Evolutionary conservation across 23 tunicate species (phyloP).

Genomic region (Aplidium turbinatum): DNA sequence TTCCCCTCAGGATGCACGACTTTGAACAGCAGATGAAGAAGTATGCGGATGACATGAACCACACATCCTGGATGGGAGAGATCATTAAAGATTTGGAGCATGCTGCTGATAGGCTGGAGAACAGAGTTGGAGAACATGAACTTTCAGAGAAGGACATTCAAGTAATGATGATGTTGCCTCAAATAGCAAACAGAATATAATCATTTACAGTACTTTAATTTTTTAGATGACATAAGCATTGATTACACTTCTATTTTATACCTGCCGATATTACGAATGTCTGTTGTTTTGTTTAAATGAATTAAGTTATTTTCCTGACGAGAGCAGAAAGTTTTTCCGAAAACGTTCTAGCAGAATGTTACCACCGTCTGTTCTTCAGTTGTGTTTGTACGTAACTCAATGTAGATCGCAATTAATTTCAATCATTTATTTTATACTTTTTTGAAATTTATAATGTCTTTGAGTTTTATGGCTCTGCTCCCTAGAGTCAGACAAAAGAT

Average conservation of each 20-base stretch:
- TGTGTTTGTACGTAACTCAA: no score
- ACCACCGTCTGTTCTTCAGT: no score
- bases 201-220: not conserved
- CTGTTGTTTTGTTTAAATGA: no score
- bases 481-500: no score
- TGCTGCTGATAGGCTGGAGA: conserved; percentile 92
- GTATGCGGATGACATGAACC: conserved; percentile 48
- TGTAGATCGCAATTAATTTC: no score
- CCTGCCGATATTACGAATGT: not conserved
- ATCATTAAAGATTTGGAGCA: conserved; percentile 70
- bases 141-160: conserved; percentile 33
- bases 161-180: not conserved
- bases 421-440: no score
- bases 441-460: no score
- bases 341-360: no score
- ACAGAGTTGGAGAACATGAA: conserved; percentile 62
- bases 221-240: no score
- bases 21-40: conserved; percentile 61
- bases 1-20: conserved; percentile 48
- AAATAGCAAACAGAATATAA: not conserved
- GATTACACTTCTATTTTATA: no score
- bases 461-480: no score
- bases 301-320: not conserved
- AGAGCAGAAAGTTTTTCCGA: no score
- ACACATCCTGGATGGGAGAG: conserved; percentile 84